These are phyloP conservation scores for Falco biarmicus DNA, from an alignment of 2,797 vertebrate genomes.

Conservation along the genomic window DNA sequence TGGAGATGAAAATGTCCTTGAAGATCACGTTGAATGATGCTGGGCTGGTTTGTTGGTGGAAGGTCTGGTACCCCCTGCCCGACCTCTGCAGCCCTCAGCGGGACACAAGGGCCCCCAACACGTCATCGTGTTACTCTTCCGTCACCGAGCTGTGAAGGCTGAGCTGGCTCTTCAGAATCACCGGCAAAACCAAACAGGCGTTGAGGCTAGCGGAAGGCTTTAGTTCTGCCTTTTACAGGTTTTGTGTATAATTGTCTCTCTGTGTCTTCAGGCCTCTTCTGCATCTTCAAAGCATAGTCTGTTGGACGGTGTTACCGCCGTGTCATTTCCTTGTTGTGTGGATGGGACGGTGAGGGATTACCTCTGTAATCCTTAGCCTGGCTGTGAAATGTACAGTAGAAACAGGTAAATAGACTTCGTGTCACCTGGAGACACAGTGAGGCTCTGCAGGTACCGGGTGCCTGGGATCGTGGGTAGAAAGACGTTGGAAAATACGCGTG, in stretches of 20 bases:
- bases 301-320: not conserved
- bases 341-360: not conserved
- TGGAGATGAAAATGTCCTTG: not conserved
- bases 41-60: not conserved
- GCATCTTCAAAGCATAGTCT: slow-evolving; percentile 29
- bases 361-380: not conserved
- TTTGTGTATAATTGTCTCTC: slow-evolving; percentile 27
- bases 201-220: slow-evolving; percentile 49
- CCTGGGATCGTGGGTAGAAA: not conserved
- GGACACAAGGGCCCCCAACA: slow-evolving; percentile 9
- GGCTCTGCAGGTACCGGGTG: not conserved
- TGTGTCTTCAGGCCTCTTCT: slow-evolving; percentile 22
- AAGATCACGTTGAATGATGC: not conserved
- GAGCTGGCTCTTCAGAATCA: slow-evolving; percentile 56
- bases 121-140: not conserved
- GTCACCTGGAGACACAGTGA: not conserved
- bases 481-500: not conserved
- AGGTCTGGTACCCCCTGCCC: not conserved
- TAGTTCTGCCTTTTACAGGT: not conserved
- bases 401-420: not conserved
- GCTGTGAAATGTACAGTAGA: not conserved
- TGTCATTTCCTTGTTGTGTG: slow-evolving; percentile 2
- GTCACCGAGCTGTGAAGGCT: not conserved
- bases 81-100: not conserved
- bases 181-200: slow-evolving; percentile 15